Conservation (phyloP, 2,888 invertebrate species). For the Nysson spinosus region DNA sequence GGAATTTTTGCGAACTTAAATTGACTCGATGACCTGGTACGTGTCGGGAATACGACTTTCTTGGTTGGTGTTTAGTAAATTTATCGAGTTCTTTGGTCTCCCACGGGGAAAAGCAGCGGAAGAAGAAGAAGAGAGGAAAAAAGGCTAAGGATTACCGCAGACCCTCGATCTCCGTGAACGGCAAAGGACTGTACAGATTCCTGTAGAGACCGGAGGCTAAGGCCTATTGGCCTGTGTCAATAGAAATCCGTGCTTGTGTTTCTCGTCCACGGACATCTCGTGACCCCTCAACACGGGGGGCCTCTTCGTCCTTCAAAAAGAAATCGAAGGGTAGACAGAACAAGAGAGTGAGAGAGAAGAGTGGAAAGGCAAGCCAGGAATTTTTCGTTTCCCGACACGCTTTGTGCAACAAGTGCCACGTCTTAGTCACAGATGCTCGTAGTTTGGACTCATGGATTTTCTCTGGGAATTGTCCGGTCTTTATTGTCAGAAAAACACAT, state of each 20-base stretch:
- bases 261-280: conserved; percentile 48
- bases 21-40: conserved; percentile 47
- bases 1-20: conserved; percentile 11
- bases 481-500: conserved; percentile 1
- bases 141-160: conserved; percentile 66
- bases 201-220: conserved; percentile 45
- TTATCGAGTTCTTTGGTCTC: conserved; percentile 44
- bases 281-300: conserved; percentile 57
- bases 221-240: conserved; percentile 59
- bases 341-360: not conserved
- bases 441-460: conserved; percentile 30
- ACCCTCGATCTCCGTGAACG: conserved; percentile 15
- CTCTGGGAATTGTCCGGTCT: conserved; percentile 1
- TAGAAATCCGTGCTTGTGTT: conserved; percentile 64
- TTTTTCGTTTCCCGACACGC: conserved; percentile 34
- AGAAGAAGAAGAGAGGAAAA: conserved; percentile 30
- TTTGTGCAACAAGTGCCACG: conserved; percentile 63
- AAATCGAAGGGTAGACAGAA: conserved; percentile 9
- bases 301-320: conserved; percentile 18
- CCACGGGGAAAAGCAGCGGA: conserved; percentile 1
- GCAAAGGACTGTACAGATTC: conserved; percentile 57
- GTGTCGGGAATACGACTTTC: conserved; percentile 53
- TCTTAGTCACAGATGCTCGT: conserved; percentile 21
- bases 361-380: too few species aligned
- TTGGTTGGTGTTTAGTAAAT: conserved; percentile 12